Evolutionary conservation across 2,113 vertebrate genomes (phyloP), one percentile per base, ranked within the genome.

Genomic region (Morphnarchus princeps): DNA sequence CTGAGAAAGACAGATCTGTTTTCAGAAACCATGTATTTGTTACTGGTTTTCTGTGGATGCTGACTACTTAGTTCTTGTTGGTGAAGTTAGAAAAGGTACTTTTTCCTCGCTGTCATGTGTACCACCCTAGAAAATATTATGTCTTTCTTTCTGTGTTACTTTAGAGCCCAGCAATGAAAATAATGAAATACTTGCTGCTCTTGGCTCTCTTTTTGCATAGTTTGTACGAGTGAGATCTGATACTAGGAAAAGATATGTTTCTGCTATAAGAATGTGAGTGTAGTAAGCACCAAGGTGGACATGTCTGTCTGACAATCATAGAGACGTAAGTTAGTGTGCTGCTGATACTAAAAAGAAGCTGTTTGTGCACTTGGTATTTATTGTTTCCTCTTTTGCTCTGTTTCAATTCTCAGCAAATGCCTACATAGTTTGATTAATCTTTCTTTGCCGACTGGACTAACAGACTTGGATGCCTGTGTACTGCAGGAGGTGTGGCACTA

Each of bases 371-470:
- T 4, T 52, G 50, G 18, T 47, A 10, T 62, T 94, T n/a, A 62
- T 95, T 76, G 7, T 93, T 94, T 95, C 91, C 43, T 96, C 61
- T 94, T 93, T 31, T 97, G 14, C 32, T 93, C 61, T 88, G 80
- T 92, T 93, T 91, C 96, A n/a, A 69, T 96, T 90, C 70, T 89
- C 96, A 99, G 99, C 96, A 98, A 98, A 96, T 99, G 98, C 72
- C 77, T 99, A 15, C 99, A 98, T 93, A 99, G 97, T 92, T 98
- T 99, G 97, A 98, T 99, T 96, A 98, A 98, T 90, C 97, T 99
- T 96, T 98, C 98, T 59, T 95, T 99, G 90, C 98, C 99, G 1
- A 97, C 95, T 5, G 98, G 98, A 31, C 69, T 98, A 67, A 97
- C 97, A 16, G 98, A 98, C 93, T 73, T 98, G 96, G 98, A 99